phyloP scores from a whole-genome alignment of 2,113 vertebrate genomes.

The Bubo scandiacus region DNA sequence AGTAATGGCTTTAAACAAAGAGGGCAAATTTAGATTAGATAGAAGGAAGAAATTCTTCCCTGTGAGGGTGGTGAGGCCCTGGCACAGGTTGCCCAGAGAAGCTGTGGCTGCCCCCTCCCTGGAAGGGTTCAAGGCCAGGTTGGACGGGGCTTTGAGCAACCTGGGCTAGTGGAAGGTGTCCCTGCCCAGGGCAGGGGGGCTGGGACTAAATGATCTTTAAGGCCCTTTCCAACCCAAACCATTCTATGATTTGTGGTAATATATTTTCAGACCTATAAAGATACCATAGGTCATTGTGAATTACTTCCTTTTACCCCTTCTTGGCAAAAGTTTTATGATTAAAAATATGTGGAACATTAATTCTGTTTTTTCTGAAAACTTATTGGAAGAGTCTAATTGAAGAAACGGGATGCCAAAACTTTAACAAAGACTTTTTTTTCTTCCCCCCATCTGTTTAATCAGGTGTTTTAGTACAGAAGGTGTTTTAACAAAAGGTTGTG shows the following conservation, averaged over 20 bases:
- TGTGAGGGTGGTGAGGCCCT: neutral
- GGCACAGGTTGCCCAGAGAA: neutral
- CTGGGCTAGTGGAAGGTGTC: too few species aligned
- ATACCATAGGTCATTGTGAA: neutral
- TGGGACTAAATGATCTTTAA: neutral
- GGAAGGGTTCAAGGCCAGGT: neutral
- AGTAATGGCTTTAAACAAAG: neutral
- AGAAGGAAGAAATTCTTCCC: neutral
- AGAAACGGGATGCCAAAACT: neutral
- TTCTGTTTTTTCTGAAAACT: neutral
- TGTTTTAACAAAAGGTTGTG: slow-evolving; percentile 52
- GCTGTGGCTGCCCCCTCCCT: neutral
- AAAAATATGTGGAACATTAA: neutral
- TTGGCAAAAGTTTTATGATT: neutral
- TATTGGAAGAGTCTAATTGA: slow-evolving; percentile 5
- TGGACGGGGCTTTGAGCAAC: too few species aligned
- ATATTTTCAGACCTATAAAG: neutral
- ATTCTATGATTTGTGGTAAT: rapidly evolving
- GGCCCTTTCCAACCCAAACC: neutral
- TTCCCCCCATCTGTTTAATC: slow-evolving; percentile 51
- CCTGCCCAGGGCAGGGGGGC: neutral
- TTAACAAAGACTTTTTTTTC: slow-evolving; percentile 45
- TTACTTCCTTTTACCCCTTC: neutral
- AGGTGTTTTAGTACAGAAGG: slow-evolving; percentile 44
- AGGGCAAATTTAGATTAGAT: neutral